Evolutionary conservation across 2,888 invertebrate genomes (phyloP).

Genomic region (Cinara cedri): DNA sequence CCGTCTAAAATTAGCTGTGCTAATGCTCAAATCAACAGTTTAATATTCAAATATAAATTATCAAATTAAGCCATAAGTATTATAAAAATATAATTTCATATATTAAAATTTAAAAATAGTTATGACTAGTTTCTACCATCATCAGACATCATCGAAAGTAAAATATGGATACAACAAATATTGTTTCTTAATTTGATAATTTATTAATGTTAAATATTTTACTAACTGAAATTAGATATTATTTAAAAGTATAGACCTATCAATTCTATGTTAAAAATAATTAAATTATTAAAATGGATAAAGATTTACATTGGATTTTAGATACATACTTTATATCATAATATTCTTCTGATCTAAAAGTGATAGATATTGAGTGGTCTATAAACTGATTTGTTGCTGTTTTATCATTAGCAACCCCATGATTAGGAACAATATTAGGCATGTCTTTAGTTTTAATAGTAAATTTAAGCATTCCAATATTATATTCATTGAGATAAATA

Average conservation of each 20-base stretch:
- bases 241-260: neutral
- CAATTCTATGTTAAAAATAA: neutral
- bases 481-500: conserved; percentile 36
- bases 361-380: neutral
- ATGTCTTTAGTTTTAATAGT: neutral
- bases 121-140: no score
- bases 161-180: no score
- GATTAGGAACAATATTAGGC: neutral
- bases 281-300: neutral
- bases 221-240: neutral
- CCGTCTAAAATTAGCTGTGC: no score
- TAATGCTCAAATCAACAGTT: no score
- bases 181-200: no score
- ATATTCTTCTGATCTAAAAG: neutral
- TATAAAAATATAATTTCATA: no score
- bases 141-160: no score
- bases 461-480: conserved; percentile 19
- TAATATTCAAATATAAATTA: no score
- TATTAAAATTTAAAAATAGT: no score
- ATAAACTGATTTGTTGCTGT: neutral
- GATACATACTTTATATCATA: conserved; percentile 40
- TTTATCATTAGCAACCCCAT: neutral
- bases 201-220: no score
- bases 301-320: no score
- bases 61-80: no score